A percentile compares a stretch with the other conserved stretches of the same genome.
Conservation (phyloP, 1,140 invertebrate genomes). For the Drosophila gunungcola region DNA sequence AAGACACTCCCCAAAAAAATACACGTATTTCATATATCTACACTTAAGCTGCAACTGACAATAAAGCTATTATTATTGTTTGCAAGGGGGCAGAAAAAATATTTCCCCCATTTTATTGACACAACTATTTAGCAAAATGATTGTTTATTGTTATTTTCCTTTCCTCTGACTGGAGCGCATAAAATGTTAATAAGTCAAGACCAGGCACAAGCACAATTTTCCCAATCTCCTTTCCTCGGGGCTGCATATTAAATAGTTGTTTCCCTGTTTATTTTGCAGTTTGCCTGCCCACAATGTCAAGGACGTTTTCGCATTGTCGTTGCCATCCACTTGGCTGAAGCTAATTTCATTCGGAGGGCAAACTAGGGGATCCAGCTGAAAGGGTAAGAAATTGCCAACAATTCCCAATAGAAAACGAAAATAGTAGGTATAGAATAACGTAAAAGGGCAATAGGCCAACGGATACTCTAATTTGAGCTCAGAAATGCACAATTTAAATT, state of each 20-base stretch:
- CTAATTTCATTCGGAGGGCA: constrained; percentile 44
- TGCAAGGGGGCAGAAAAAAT: constrained; percentile 2
- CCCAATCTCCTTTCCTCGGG: constrained; percentile 9
- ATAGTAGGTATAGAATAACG: constrained; percentile 27
- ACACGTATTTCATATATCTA: constrained; percentile 8
- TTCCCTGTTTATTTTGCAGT: constrained; percentile 59
- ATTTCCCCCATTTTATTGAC: constrained; percentile 43
- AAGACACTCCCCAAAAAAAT: constrained; percentile 17
- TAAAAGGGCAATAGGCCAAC: constrained; percentile 20
- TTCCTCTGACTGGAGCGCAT: constrained; percentile 5
- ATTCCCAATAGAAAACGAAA: constrained; percentile 25
- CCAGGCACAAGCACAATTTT: constrained; percentile 35
- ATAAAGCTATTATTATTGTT: constrained; percentile 31
- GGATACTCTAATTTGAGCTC: constrained; percentile 18
- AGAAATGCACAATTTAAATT: constrained; percentile 3
- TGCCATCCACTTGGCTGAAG: constrained; percentile 31
- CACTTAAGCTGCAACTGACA: constrained; percentile 25
- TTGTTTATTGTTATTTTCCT: constrained; percentile 54
- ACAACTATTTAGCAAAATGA: constrained; percentile 40
- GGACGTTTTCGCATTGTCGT: constrained; percentile 46
- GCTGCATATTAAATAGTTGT: constrained; percentile 62
- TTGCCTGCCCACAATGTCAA: constrained; percentile 43
- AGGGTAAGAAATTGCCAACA: constrained; percentile 51
- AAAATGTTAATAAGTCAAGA: constrained; percentile 62
- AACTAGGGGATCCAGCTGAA: constrained; percentile 12